Conservation (phyloP, 2,888 invertebrate genomes). For the Iselma pallidipennis region DNA sequence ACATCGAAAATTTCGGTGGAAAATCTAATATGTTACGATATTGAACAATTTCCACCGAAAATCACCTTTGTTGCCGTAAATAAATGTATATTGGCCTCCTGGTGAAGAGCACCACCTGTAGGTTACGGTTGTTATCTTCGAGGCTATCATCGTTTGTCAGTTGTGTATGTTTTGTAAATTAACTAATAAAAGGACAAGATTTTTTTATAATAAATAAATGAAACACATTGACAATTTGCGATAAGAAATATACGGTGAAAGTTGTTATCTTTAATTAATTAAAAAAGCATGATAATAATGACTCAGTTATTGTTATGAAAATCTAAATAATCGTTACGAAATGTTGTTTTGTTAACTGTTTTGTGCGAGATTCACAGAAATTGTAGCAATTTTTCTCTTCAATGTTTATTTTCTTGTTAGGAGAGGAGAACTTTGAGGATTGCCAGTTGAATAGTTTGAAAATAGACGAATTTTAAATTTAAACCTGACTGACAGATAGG, state of each 20-base stretch:
- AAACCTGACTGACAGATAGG: neutral
- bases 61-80: neutral
- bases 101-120: neutral
- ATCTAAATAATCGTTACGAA: neutral
- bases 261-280: neutral
- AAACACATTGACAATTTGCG: neutral
- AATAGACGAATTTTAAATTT: neutral
- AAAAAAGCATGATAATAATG: neutral
- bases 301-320: neutral
- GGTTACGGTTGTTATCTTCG: neutral
- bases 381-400: neutral
- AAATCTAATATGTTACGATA: neutral
- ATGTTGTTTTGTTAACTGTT: too few species aligned
- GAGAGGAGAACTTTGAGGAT: neutral
- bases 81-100: neutral
- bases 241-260: neutral
- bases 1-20: neutral
- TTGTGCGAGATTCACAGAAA: neutral
- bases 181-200: neutral
- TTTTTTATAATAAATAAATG: neutral
- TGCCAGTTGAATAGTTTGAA: neutral
- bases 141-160: neutral
- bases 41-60: neutral
- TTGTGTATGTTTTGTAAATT: neutral
- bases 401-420: neutral